Evolutionary conservation across 2,113 vertebrate genomes (phyloP).

Genomic region (Ammodytes marinus): DNA sequence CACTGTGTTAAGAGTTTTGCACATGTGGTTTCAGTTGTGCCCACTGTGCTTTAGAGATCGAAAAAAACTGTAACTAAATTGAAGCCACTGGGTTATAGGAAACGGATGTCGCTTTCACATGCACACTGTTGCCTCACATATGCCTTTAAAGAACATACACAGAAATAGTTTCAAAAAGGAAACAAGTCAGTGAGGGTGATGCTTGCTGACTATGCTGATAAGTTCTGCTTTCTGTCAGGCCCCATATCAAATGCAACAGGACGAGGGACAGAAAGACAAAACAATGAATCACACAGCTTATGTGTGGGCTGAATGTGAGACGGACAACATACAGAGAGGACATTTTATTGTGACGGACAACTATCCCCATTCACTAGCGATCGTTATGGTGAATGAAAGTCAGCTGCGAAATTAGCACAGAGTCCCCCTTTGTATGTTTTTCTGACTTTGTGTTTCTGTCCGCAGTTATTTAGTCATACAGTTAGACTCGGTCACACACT

Average conservation of each 20-base stretch:
- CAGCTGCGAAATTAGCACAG: conserved; percentile 20
- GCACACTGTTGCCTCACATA: not conserved
- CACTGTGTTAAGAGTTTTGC: no score
- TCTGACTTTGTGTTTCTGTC: conserved; percentile 41
- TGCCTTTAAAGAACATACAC: not conserved
- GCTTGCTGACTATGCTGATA: not conserved
- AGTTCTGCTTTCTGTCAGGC: conserved; percentile 1
- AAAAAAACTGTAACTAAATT: not conserved
- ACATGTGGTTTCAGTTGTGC: no score
- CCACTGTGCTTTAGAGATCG: no score
- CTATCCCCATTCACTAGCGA: conserved; percentile 3
- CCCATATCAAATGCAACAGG: not conserved
- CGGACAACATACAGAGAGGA: not conserved
- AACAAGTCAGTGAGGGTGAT: not conserved
- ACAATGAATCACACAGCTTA: not conserved
- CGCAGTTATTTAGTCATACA: conserved; percentile 39
- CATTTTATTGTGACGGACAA: not conserved
- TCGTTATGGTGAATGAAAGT: conserved; percentile 37
- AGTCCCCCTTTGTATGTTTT: conserved; percentile 32
- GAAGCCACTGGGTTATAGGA: not conserved
- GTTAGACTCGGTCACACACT: conserved; percentile 27
- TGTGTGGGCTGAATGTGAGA: not conserved
- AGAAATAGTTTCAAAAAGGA: not conserved
- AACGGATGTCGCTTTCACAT: not conserved
- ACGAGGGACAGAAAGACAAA: not conserved